A percentile compares a stretch with the other conserved stretches of the same genome.
These are phyloP conservation scores for Mormyrops boulengeri DNA, from an alignment of 2,797 vertebrate genomes.

Conservation along the genomic window DNA sequence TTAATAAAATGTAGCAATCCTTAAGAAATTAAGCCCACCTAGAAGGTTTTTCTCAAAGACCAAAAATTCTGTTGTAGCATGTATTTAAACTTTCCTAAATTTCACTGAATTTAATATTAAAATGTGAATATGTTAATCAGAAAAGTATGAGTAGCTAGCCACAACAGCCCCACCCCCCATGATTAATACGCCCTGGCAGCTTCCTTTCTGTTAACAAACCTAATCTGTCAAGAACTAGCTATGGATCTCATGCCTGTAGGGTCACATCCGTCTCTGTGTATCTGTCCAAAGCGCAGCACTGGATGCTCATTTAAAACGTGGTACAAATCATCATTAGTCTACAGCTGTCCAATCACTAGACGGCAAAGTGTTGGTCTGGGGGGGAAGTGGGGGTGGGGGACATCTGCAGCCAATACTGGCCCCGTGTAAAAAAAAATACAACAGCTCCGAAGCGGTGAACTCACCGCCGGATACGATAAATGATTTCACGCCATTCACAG, in stretches of 20 bases:
- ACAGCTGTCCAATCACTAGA: not conserved
- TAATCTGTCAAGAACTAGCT: constrained; percentile 1
- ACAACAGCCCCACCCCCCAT: not conserved
- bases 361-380: not conserved
- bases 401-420: not conserved
- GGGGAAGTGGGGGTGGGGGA: not conserved
- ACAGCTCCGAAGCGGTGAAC: not conserved
- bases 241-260: not conserved
- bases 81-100: not conserved
- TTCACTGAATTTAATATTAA: not conserved
- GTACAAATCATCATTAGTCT: constrained; percentile 24
- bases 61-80: not conserved
- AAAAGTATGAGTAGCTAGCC: constrained; percentile 5
- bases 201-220: constrained; percentile 17
- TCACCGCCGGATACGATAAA: not conserved
- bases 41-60: not conserved
- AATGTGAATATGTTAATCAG: constrained; percentile 13
- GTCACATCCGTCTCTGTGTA: constrained; percentile 11
- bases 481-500: not conserved
- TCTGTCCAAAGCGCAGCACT: not conserved
- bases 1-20: not conserved
- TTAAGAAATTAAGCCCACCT: not conserved
- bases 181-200: not conserved
- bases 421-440: not conserved
- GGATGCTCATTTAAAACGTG: constrained; percentile 12